Evolutionary conservation across 2,113 vertebrate species (phyloP).

Genomic region (Recurvirostra avosetta): DNA sequence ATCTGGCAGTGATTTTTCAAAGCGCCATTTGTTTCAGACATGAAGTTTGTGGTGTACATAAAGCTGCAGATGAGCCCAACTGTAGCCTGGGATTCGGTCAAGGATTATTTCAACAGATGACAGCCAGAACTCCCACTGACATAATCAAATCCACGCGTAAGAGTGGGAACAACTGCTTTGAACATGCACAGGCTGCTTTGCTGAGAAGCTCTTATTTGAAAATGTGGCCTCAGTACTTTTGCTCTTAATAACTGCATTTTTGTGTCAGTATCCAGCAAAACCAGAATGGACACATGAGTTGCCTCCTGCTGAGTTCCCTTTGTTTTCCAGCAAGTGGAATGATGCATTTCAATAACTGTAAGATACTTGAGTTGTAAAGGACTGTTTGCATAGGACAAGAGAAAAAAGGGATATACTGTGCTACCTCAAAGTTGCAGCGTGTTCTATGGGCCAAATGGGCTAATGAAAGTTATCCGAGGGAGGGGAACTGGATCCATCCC

Average conservation of each 20-base stretch:
- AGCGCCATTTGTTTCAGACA: conserved; percentile 7
- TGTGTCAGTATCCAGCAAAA: conserved; percentile 10
- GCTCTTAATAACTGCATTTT: background rate
- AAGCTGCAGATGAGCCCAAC: background rate
- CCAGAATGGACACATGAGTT: background rate
- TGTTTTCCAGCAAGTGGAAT: conserved; percentile 34
- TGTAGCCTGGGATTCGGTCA: conserved; percentile 15
- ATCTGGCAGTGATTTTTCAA: conserved; percentile 41
- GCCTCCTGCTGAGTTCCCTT: background rate
- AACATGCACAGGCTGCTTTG: conserved; percentile 2
- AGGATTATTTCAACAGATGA: conserved; percentile 33
- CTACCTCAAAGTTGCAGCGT: background rate
- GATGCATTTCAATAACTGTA: background rate
- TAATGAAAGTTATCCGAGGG: background rate
- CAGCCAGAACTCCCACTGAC: conserved; percentile 28
- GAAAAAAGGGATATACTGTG: background rate
- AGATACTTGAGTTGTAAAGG: background rate
- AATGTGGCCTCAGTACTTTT: background rate
- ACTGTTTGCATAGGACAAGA: background rate
- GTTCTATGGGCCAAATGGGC: background rate
- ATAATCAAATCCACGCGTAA: background rate
- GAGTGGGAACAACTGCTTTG: conserved; percentile 7
- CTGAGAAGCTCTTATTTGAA: background rate
- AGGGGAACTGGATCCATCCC: background rate
- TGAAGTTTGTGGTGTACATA: conserved; percentile 2